These are phyloP conservation scores for Junonia oenone DNA, from an alignment of 2,888 invertebrate genomes.

Conservation along the genomic window DNA sequence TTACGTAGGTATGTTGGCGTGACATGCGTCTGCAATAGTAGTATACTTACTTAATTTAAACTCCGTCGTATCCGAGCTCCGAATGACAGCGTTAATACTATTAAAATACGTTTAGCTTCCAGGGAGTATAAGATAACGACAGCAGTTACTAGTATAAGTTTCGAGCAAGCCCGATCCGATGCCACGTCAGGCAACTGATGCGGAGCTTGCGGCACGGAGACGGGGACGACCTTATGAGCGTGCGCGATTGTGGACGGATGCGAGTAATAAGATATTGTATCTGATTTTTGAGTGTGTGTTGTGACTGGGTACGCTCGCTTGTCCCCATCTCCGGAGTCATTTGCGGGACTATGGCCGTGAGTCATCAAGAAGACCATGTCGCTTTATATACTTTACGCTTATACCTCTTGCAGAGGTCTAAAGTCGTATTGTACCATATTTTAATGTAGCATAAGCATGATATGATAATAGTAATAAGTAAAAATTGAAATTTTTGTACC, in stretches of 20 bases:
- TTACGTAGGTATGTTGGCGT: conserved; percentile 55
- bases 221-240: conserved; percentile 73
- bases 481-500: conserved; percentile 73
- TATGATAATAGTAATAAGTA: conserved; percentile 71
- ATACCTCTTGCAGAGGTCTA: conserved; percentile 58
- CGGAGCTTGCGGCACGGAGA: conserved; percentile 60
- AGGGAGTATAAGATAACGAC: conserved; percentile 60
- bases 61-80: conserved; percentile 65
- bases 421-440: conserved; percentile 75
- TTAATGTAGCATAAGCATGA: conserved; percentile 69
- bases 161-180: conserved; percentile 55
- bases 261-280: conserved; percentile 41
- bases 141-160: conserved; percentile 68
- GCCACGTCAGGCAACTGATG: conserved; percentile 49
- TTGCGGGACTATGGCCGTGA: conserved; percentile 70
- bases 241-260: conserved; percentile 67
- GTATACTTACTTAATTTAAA: conserved; percentile 70
- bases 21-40: conserved; percentile 74
- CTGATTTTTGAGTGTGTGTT: conserved; percentile 40
- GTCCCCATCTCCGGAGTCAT: conserved; percentile 71
- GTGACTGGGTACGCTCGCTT: conserved; percentile 67
- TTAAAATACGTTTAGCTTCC: conserved; percentile 44
- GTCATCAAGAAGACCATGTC: conserved; percentile 74
- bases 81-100: conserved; percentile 42
- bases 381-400: conserved; percentile 75